Evolutionary conservation across 2,113 vertebrate genomes (phyloP).

Genomic region (Spea multiplicata): DNA sequence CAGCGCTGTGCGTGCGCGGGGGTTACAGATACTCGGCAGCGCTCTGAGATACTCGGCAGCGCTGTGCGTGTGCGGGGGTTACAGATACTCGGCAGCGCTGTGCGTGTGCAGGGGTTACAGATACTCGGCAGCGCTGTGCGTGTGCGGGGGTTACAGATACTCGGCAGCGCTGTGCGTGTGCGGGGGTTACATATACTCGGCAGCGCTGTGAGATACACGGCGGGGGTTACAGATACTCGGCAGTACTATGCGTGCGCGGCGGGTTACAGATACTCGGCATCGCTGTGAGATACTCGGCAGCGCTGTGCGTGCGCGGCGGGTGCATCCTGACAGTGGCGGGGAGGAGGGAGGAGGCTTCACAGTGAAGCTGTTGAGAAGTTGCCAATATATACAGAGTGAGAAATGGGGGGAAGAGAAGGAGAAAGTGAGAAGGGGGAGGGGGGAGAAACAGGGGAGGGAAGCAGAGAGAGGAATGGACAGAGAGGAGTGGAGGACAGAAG

Average conservation of each 20-base stretch:
- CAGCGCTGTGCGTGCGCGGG: background rate
- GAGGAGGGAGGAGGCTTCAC: background rate
- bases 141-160: background rate
- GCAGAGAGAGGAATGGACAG: background rate
- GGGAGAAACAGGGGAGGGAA: background rate
- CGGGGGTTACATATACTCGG: too few relatives aligned
- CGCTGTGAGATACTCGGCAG: too few relatives aligned
- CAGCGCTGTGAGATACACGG: background rate
- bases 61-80: background rate
- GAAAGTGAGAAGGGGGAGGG: background rate
- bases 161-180: too few relatives aligned
- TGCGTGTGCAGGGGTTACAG: background rate
- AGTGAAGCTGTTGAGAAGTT: slow-evolving; percentile 1
- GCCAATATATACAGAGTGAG: background rate
- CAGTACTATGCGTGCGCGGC: background rate
- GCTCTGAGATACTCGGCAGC: too few relatives aligned
- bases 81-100: too few relatives aligned
- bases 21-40: too few relatives aligned
- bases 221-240: background rate
- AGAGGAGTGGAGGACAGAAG: background rate
- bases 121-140: too few relatives aligned
- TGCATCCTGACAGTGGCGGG: fast-evolving
- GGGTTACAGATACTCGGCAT: background rate
- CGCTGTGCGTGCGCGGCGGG: background rate
- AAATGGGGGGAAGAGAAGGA: background rate